Base-by-base conservation (phyloP, 2,113 vertebrate species). In the Falco punctatus region DNA sequence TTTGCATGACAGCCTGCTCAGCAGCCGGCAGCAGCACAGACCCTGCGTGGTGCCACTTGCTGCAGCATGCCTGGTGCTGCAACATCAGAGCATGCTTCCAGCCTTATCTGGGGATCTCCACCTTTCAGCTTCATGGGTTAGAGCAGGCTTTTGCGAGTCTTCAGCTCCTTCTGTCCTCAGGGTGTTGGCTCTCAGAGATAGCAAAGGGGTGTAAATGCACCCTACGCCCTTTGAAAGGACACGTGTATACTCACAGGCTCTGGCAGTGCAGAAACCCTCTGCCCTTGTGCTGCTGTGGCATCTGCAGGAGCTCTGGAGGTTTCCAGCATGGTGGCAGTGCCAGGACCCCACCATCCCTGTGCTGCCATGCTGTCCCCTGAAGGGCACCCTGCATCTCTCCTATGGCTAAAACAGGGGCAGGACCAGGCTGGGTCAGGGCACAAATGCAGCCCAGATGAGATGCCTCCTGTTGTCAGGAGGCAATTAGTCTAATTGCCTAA, bases 41-140 rank as follows among this genome's bases (percentile, higher is more conserved):
- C 32, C 46, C 13, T 1, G 1, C 1, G 6, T 22, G 21, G 72
- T 22, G 42, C 23, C 1, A 1, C 27, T 51, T 1, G 1, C 30
- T 32, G 30, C 51, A 26, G 18, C 46, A 16, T 0, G 5, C 35
- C 10, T 23, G 52, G 61, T 48, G 26, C 71, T 54, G 40, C 74
- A 48, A 49, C 12, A 2, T 71, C 52, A 54, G 54, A 81, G 17
- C 54, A 52, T 0, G 0, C 65, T 74, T 84, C 5, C 3, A 83
- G 33, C 15, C 27, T 78, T 51, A 2, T 35, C 54, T 42, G 28
- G 32, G 75, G 13, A 64, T 78, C 51, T 30, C 58, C 40, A 35
- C 28, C 10, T 54, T 54, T 88, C 86, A 73, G 42, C 62, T 73
- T 57, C 6, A 1, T 51, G 49, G 27, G 7, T 44, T 72, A 54